Percentiles rank a stretch among this genome's conserved stretches.
Conservation (phyloP, 2,888 invertebrate genomes). For the Drosophila cyrtoloma region DNA sequence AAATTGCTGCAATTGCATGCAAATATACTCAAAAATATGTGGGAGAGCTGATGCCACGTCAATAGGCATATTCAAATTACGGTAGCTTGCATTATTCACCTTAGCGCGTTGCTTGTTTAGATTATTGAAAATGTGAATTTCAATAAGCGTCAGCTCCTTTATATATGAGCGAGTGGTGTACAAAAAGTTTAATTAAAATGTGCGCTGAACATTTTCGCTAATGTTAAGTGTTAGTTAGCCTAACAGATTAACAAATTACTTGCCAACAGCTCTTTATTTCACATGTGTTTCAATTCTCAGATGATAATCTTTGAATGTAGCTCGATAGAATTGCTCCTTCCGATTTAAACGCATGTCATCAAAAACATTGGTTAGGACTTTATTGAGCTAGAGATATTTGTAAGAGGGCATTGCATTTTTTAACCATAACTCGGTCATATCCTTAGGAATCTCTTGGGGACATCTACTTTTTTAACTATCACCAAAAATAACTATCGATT, state of each 20-base stretch:
- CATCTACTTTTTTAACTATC: neutral
- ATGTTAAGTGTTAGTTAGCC: neutral
- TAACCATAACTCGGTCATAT: neutral
- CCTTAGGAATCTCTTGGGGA: neutral
- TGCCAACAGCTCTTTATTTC: neutral
- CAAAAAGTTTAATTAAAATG: conserved; percentile 16
- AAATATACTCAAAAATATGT: neutral
- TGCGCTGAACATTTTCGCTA: conserved; percentile 4
- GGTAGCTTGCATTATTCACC: neutral
- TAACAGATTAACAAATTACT: neutral
- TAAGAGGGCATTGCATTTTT: neutral
- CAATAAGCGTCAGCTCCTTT: neutral
- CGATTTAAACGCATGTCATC: neutral
- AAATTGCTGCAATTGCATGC: conserved; percentile 19
- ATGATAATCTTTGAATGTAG: too few species aligned
- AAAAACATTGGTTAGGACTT: neutral
- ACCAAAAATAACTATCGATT: neutral
- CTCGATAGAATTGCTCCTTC: neutral
- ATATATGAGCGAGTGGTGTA: neutral
- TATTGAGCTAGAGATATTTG: too few species aligned
- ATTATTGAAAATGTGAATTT: neutral
- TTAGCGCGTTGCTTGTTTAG: neutral
- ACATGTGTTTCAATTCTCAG: neutral
- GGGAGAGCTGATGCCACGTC: neutral
- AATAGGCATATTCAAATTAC: neutral